Conservation (phyloP, 2,888 invertebrate genomes). For the Scaeva pyrastri region DNA sequence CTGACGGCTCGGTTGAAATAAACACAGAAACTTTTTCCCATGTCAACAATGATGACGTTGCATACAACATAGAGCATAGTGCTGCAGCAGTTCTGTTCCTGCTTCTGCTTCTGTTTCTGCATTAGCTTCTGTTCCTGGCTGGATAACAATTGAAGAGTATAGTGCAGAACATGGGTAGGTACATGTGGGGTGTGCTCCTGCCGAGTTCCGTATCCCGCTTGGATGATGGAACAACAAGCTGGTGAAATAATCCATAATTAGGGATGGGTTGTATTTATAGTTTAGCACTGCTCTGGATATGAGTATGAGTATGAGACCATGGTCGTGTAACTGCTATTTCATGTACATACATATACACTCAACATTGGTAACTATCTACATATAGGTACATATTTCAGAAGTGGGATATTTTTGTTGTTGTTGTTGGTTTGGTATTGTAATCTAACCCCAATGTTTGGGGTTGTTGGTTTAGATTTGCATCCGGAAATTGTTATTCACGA, state of each 20-base stretch:
- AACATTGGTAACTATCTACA: too few species aligned
- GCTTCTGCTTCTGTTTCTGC: too few species aligned
- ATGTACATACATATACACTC: background rate
- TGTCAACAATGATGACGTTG: slow-evolving; percentile 35
- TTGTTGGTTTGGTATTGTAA: slow-evolving; percentile 31
- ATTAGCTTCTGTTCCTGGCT: background rate
- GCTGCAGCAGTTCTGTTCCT: slow-evolving; percentile 2
- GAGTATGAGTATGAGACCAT: background rate
- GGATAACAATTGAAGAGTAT: slow-evolving; percentile 38
- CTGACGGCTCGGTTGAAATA: slow-evolving; percentile 69
- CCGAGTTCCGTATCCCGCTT: background rate
- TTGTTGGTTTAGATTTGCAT: slow-evolving; percentile 61
- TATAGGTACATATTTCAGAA: background rate
- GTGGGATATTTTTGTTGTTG: background rate
- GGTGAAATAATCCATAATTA: slow-evolving; percentile 66
- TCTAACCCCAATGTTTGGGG: slow-evolving; percentile 61
- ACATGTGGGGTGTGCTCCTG: background rate
- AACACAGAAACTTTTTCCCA: slow-evolving; percentile 56
- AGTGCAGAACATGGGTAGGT: background rate
- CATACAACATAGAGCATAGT: background rate
- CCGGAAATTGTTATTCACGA: slow-evolving; percentile 59
- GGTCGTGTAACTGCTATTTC: background rate
- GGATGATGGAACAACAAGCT: slow-evolving; percentile 40
- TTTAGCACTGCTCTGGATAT: background rate
- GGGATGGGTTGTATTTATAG: slow-evolving; percentile 33